Percentiles rank a stretch among this genome's conserved stretches.
Evolutionary conservation across 2,797 vertebrate species (phyloP).

Genomic region (Pseudotriccus pelzelni): DNA sequence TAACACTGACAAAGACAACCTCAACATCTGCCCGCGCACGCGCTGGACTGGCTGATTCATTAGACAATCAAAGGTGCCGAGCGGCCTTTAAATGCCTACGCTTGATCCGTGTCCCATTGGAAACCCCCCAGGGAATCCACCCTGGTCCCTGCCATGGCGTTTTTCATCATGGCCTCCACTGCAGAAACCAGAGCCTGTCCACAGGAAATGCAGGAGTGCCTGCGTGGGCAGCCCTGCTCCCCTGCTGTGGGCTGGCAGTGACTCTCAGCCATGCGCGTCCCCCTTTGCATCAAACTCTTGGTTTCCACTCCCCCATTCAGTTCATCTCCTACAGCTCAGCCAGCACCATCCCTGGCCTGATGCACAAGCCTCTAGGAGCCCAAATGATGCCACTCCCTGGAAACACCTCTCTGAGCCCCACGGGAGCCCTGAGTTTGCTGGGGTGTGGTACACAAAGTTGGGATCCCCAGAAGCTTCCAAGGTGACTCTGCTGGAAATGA

Average conservation of each 20-base stretch:
- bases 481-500: neutral
- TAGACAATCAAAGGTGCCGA: neutral
- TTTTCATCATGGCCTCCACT: neutral
- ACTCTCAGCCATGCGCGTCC: neutral
- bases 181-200: neutral
- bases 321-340: neutral
- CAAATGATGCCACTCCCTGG: neutral
- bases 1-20: neutral
- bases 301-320: neutral
- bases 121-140: neutral
- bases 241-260: accelerated
- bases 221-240: neutral
- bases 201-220: neutral
- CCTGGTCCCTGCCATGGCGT: accelerated
- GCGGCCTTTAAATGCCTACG: neutral
- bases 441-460: neutral
- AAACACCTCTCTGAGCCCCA: neutral
- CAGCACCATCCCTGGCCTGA: neutral
- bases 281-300: neutral
- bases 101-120: neutral
- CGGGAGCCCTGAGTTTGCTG: accelerated
- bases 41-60: neutral
- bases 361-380: neutral
- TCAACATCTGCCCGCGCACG: neutral
- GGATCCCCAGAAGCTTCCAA: neutral